Conservation (phyloP, 2,113 vertebrate genomes). For the Trematomus loennbergii region DNA sequence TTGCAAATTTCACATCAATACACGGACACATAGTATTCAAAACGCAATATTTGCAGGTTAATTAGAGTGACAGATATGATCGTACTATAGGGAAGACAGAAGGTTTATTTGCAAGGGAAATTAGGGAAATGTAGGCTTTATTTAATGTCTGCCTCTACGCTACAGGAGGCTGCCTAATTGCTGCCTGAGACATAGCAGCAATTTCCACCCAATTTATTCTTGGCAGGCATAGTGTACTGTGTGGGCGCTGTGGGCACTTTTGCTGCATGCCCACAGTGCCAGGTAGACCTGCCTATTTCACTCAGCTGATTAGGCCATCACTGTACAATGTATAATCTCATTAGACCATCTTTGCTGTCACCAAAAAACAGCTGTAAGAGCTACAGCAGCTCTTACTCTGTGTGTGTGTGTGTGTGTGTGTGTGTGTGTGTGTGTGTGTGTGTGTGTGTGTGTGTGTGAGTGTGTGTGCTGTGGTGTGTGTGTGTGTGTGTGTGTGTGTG, state of each 20-base stretch:
- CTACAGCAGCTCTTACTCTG: not conserved
- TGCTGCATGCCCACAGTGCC: constrained; percentile 26
- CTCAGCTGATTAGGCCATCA: constrained; percentile 43
- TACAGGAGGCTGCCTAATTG: constrained; percentile 73
- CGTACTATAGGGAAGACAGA: constrained; percentile 15
- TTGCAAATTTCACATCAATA: not conserved
- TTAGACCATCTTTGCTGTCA: constrained; percentile 47
- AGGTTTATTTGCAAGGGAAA: constrained; percentile 74
- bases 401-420: not conserved
- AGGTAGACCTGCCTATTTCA: constrained; percentile 44
- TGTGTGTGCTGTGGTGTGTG: too few relatives aligned
- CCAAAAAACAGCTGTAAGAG: constrained; percentile 12
- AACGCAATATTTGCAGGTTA: constrained; percentile 36
- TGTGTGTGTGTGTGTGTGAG: too few relatives aligned
- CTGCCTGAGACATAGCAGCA: constrained; percentile 65
- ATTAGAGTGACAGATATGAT: constrained; percentile 55
- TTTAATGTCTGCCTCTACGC: constrained; percentile 69
- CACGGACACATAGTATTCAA: not conserved
- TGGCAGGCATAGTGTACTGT: constrained; percentile 44
- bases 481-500: too few relatives aligned
- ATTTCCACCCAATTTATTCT: constrained; percentile 76
- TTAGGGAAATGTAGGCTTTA: constrained; percentile 71
- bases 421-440: too few relatives aligned
- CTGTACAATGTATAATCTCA: constrained; percentile 41
- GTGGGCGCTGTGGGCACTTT: constrained; percentile 10